A percentile compares a stretch with the other conserved stretches of the same genome.
Conservation (phyloP, 92 coral and sea anemone species). For the Paramuricea clavata region DNA sequence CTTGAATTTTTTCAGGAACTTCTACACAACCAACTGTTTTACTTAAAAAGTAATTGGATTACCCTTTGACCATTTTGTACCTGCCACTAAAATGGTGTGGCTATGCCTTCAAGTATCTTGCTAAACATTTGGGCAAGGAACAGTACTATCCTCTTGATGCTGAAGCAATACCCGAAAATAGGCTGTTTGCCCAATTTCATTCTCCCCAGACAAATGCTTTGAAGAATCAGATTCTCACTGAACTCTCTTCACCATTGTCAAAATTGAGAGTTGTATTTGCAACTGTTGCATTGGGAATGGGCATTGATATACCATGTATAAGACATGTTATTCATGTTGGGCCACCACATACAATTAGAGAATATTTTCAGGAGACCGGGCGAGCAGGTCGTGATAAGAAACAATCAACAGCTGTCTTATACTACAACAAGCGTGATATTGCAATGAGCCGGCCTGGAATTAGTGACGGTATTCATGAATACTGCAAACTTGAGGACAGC, state of each 20-base stretch:
- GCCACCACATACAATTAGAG: conserved; percentile 12
- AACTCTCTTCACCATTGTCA: conserved; percentile 4
- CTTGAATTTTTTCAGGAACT: conserved; percentile 50
- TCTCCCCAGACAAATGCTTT: conserved; percentile 64
- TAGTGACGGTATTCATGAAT: conserved; percentile 10
- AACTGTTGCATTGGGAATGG: conserved; percentile 35
- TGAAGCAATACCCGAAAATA: conserved; percentile 49
- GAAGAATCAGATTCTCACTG: conserved; percentile 18
- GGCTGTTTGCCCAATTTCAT: conserved; percentile 70
- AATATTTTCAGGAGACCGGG: conserved; percentile 17
- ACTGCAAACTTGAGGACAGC: conserved; percentile 11
- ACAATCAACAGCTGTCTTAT: conserved; percentile 7
- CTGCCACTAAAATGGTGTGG: conserved; percentile 69
- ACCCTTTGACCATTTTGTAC: conserved; percentile 59
- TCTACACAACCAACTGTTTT: conserved; percentile 45
- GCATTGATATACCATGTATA: conserved; percentile 22
- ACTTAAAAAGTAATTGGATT: conserved; percentile 21
- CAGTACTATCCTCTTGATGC: conserved; percentile 59
- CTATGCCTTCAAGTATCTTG: conserved; percentile 61
- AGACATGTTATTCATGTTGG: conserved; percentile 24
- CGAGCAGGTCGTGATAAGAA: conserved; percentile 20
- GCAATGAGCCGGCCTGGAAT: conserved; percentile 10
- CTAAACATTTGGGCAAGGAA: conserved; percentile 35
- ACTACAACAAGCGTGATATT: conserved; percentile 31
- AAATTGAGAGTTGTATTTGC: conserved; percentile 33